Conservation (phyloP, 2,113 vertebrate species). For the Paralichthys olivaceus region DNA sequence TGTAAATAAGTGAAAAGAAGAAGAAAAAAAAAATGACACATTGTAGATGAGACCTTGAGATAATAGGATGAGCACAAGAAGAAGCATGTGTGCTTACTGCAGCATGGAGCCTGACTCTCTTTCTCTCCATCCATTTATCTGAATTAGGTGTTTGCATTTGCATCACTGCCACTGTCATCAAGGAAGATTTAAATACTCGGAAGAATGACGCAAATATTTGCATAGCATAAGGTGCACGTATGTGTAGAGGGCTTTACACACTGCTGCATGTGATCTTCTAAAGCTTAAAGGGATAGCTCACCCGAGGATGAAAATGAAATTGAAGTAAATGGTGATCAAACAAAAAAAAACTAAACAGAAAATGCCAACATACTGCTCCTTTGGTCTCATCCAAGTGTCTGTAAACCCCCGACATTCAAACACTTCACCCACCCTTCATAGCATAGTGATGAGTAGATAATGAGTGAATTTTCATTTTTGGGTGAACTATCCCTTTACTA, state of each 20-base stretch:
- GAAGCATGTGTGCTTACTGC: conserved; percentile 12
- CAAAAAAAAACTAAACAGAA: no score
- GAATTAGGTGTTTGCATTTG: conserved; percentile 53
- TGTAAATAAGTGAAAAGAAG: conserved; percentile 46
- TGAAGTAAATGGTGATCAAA: no score
- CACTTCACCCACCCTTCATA: no score
- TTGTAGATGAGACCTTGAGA: conserved; percentile 34
- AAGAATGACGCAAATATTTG: background rate
- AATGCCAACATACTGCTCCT: no score
- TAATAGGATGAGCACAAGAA: conserved; percentile 22
- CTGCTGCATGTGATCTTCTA: background rate
- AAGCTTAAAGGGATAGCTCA: no score
- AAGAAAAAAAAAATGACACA: conserved; percentile 6
- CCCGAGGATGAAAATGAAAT: no score
- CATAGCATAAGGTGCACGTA: background rate
- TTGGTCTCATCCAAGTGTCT: no score
- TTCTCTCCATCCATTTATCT: conserved; percentile 47
- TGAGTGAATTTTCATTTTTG: no score
- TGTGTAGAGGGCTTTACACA: background rate
- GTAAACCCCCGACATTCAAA: no score
- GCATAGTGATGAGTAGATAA: no score
- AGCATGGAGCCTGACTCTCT: conserved; percentile 11
- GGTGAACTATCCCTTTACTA: no score
- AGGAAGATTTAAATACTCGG: conserved; percentile 39
- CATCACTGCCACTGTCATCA: conserved; percentile 49